A percentile compares a stretch with the other conserved stretches of the same genome.
Evolutionary conservation across 2,797 vertebrate species (phyloP).

Genomic region (Hyperoplus lanceolatus): DNA sequence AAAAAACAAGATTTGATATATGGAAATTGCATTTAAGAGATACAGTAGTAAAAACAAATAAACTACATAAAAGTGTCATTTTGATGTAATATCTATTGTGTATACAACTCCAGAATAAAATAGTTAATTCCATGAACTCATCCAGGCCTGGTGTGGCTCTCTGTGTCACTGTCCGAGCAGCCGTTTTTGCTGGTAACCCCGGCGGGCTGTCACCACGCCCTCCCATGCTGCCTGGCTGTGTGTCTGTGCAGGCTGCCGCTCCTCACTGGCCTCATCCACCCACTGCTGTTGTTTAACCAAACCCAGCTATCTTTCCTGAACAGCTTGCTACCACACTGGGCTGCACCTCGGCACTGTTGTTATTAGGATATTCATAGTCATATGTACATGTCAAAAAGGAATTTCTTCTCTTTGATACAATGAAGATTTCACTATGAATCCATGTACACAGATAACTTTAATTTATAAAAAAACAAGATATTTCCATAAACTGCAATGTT

Average conservation of each 20-base stretch:
- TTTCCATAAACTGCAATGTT: not conserved
- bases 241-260: constrained; percentile 53
- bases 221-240: constrained; percentile 49
- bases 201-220: constrained; percentile 53
- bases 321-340: constrained; percentile 63
- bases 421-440: not conserved
- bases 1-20: too few species aligned
- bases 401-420: constrained; percentile 6
- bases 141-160: constrained; percentile 12
- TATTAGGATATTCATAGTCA: constrained; percentile 35
- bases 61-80: too few species aligned
- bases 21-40: too few species aligned
- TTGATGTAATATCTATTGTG: not conserved
- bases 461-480: not conserved
- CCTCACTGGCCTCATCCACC: constrained; percentile 60
- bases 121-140: constrained; percentile 29
- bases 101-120: not conserved
- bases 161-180: constrained; percentile 41
- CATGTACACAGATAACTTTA: not conserved
- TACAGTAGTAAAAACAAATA: too few species aligned
- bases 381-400: constrained; percentile 11
- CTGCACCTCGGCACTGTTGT: constrained; percentile 34
- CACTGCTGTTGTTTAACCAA: constrained; percentile 64
- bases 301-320: constrained; percentile 70
- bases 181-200: not conserved